Evolutionary conservation across 1,140 invertebrate species (phyloP).

Genomic region (Ostrea denselamellosa): DNA sequence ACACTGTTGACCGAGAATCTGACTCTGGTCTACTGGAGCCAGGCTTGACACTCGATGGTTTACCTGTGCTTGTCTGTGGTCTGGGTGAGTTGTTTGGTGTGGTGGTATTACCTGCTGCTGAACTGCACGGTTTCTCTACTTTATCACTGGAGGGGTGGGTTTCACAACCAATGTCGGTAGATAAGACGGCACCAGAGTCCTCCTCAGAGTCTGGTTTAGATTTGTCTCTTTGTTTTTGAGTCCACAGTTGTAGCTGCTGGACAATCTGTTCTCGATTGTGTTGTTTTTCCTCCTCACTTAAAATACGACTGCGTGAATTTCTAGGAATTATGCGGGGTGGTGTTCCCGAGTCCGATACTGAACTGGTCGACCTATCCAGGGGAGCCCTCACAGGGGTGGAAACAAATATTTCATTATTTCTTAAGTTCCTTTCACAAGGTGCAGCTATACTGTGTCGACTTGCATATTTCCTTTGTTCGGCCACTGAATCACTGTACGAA

Average conservation of each 20-base stretch:
- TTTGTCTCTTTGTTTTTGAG: conserved; percentile 67
- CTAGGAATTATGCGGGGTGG: conserved; percentile 68
- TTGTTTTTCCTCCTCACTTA: conserved; percentile 73
- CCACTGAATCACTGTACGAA: conserved; percentile 52
- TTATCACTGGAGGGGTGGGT: conserved; percentile 57
- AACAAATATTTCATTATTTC: conserved; percentile 45
- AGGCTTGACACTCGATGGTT: neutral
- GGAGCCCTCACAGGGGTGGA: conserved; percentile 48
- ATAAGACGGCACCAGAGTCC: conserved; percentile 47
- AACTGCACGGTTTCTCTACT: neutral
- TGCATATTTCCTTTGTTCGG: conserved; percentile 41
- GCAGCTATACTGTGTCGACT: conserved; percentile 38
- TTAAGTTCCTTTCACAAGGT: conserved; percentile 44
- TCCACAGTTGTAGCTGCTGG: conserved; percentile 74
- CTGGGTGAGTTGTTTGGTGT: conserved; percentile 42
- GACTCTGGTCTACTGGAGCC: neutral
- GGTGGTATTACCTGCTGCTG: neutral
- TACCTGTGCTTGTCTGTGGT: neutral
- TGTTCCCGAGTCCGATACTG: conserved; percentile 50
- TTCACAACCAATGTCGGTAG: conserved; percentile 53
- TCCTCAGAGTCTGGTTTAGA: conserved; percentile 52
- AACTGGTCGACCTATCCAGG: conserved; percentile 42
- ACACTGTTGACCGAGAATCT: conserved; percentile 40
- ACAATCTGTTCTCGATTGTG: conserved; percentile 73
- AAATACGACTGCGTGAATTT: conserved; percentile 53